A percentile compares a stretch with the other conserved stretches of the same genome.
Evolutionary conservation across 1,140 invertebrate genomes (phyloP).

Genomic region (Macrotrachela quadricornifera): DNA sequence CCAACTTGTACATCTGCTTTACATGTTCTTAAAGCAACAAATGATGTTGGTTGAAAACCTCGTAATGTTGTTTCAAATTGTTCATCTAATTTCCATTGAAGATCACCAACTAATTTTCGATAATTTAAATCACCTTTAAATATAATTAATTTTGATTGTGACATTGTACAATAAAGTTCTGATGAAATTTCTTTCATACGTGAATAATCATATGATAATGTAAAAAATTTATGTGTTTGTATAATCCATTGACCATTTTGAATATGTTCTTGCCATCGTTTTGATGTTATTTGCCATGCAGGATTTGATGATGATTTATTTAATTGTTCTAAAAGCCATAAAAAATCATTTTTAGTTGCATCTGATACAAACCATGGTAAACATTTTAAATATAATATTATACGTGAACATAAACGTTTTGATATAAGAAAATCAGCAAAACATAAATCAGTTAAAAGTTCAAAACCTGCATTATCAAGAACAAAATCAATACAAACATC

Average conservation of each 20-base stretch:
- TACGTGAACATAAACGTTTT: constrained; percentile 41
- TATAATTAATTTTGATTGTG: constrained; percentile 45
- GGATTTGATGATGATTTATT: constrained; percentile 13
- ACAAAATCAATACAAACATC: constrained; percentile 44
- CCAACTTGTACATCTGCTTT: constrained; percentile 76
- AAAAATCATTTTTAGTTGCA: constrained; percentile 50
- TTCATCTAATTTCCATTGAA: constrained; percentile 42
- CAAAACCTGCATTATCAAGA: constrained; percentile 78
- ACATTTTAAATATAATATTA: constrained; percentile 64
- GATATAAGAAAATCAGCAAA: constrained; percentile 54
- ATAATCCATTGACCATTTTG: constrained; percentile 23
- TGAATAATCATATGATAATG: constrained; percentile 51
- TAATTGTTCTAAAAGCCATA: constrained; percentile 39
- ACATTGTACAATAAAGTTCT: constrained; percentile 48
- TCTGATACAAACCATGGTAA: constrained; percentile 95
- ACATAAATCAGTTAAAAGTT: constrained; percentile 69
- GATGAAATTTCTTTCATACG: constrained; percentile 49
- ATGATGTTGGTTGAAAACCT: constrained; percentile 57
- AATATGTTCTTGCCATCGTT: constrained; percentile 11
- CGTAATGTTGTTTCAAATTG: constrained; percentile 44
- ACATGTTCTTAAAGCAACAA: constrained; percentile 61
- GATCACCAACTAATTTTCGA: constrained; percentile 70
- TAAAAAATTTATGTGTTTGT: constrained; percentile 56
- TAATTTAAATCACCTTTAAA: constrained; percentile 93
- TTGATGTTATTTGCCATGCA: constrained; percentile 21